phyloP scores from a whole-genome alignment of 1,140 invertebrate genomes.

The Macrocentrus cingulum region DNA sequence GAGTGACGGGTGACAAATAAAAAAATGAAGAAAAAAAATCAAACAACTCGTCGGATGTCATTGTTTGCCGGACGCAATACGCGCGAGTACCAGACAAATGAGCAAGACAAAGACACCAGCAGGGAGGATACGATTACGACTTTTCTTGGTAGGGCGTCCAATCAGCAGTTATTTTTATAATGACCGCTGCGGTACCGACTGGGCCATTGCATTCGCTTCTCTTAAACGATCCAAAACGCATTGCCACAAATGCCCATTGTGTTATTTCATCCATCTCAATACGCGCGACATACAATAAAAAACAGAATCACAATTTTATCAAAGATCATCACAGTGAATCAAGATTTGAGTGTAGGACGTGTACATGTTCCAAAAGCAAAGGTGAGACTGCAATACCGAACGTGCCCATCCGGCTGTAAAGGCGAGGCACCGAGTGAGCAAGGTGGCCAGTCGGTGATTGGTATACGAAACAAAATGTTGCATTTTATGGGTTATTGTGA shows the following conservation, averaged over 20 bases:
- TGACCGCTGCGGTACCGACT: conserved; percentile 37
- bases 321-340: too few species aligned
- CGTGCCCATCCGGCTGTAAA: conserved; percentile 20
- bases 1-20: too few species aligned
- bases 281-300: too few species aligned
- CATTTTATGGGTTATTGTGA: conserved; percentile 58
- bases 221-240: conserved; percentile 31
- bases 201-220: conserved; percentile 35
- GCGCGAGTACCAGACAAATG: not conserved
- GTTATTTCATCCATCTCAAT: not conserved
- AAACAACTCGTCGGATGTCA: conserved; percentile 12
- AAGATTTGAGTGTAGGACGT: not conserved
- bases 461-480: conserved; percentile 52
- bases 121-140: conserved; percentile 59
- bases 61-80: conserved; percentile 24
- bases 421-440: too few species aligned
- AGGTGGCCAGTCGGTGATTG: conserved; percentile 46
- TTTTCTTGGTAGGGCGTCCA: conserved; percentile 60
- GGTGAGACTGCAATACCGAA: conserved; percentile 3
- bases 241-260: not conserved
- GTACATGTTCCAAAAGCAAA: not conserved
- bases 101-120: conserved; percentile 27
- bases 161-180: conserved; percentile 62
- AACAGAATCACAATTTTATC: too few species aligned
- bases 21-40: too few species aligned